Evolutionary conservation across 2,888 invertebrate genomes (phyloP).

Genomic region (Metalampra italica): DNA sequence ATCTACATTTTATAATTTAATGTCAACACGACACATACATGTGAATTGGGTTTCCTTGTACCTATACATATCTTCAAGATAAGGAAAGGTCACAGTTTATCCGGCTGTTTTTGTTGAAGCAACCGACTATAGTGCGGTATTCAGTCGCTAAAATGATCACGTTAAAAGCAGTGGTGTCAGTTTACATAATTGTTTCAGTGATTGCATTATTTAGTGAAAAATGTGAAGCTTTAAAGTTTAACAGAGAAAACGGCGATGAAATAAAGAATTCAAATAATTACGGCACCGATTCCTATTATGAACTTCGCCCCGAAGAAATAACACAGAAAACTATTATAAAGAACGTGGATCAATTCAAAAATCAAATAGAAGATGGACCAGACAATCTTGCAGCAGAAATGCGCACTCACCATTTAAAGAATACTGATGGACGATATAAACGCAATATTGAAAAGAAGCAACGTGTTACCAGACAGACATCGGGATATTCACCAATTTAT

Average conservation of each 20-base stretch:
- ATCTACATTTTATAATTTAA: too few relatives aligned
- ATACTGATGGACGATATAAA: neutral
- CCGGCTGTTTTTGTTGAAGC: constrained; percentile 12
- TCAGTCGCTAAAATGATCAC: constrained; percentile 35
- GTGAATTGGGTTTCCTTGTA: neutral
- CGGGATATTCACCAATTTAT: constrained; percentile 30
- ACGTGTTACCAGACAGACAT: constrained; percentile 31
- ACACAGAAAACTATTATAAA: neutral
- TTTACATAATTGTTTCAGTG: constrained; percentile 20
- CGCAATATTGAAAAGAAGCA: constrained; percentile 9
- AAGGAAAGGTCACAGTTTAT: constrained; percentile 44
- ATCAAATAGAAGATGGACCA: neutral
- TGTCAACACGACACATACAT: too few relatives aligned
- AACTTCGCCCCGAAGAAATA: neutral
- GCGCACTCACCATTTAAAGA: neutral
- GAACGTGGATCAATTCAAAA: neutral
- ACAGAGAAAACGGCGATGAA: neutral
- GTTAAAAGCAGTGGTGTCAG: constrained; percentile 20
- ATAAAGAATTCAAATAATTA: constrained; percentile 11
- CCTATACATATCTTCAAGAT: constrained; percentile 19
- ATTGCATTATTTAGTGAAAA: constrained; percentile 23
- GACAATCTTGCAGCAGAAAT: neutral
- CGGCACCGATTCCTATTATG: neutral
- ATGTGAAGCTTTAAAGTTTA: constrained; percentile 18
- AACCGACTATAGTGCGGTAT: neutral